Percentiles rank a stretch among this genome's conserved stretches.
These are phyloP conservation scores for Galerucella nymphaeae DNA, from an alignment of 2,888 invertebrate species.

Conservation along the genomic window DNA sequence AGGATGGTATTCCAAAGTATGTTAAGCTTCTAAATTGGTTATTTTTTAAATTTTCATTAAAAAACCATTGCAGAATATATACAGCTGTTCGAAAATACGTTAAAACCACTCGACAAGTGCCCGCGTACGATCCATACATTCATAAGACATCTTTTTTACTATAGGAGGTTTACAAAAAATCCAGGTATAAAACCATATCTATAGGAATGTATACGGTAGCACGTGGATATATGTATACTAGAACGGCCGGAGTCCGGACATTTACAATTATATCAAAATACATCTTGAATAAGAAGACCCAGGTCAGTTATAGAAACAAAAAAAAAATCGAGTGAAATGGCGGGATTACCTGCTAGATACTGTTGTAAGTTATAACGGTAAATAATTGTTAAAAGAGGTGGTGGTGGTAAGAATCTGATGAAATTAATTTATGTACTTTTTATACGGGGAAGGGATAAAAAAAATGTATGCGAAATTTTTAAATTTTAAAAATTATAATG, in stretches of 20 bases:
- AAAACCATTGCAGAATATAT: too few relatives aligned
- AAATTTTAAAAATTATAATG: too few relatives aligned
- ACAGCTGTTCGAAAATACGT: not conserved
- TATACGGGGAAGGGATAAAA: not conserved
- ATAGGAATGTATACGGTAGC: conserved; percentile 40
- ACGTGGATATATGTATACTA: conserved; percentile 40
- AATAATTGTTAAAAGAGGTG: conserved; percentile 6
- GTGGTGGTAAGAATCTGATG: not conserved
- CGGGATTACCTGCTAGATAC: conserved; percentile 20
- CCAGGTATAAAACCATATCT: conserved; percentile 37
- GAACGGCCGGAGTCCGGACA: conserved; percentile 29
- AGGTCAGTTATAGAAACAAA: conserved; percentile 35
- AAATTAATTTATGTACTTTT: not conserved
- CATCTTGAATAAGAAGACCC: conserved; percentile 38
- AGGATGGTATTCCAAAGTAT: too few relatives aligned
- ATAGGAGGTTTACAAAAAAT: conserved; percentile 37
- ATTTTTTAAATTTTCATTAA: too few relatives aligned
- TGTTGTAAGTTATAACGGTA: conserved; percentile 18
- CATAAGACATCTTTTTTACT: conserved; percentile 34
- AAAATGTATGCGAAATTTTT: not conserved
- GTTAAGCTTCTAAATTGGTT: too few relatives aligned
- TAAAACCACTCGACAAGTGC: conserved; percentile 16
- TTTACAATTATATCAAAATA: conserved; percentile 42
- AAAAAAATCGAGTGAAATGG: conserved; percentile 29
- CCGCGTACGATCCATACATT: conserved; percentile 24